These are phyloP conservation scores for Potorous gilbertii DNA, from an alignment of 2,797 vertebrate genomes.

Conservation along the genomic window DNA sequence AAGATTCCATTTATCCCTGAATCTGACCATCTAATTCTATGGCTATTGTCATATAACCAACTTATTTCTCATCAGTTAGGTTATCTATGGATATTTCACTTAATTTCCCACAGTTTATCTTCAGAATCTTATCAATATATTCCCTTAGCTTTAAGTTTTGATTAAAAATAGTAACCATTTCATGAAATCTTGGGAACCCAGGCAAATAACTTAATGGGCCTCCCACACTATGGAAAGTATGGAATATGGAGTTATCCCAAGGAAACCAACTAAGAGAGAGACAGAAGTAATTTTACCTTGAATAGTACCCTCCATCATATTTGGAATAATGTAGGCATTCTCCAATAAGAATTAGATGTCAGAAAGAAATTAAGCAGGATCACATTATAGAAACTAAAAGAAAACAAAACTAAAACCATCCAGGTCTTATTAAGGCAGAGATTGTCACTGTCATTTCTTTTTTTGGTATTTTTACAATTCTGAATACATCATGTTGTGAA, in stretches of 20 bases:
- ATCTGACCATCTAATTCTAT: neutral
- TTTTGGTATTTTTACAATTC: no score
- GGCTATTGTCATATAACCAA: constrained; percentile 23
- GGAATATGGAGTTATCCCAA: neutral
- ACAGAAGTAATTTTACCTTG: neutral
- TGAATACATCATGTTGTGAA: no score
- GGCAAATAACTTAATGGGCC: neutral
- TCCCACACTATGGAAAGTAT: neutral
- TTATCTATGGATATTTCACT: neutral
- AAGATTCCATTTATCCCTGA: neutral
- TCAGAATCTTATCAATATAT: neutral
- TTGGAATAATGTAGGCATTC: no score
- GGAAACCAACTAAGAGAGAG: neutral
- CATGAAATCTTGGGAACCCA: neutral
- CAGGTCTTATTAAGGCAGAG: no score
- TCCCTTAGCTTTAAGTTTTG: neutral
- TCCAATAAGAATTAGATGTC: no score
- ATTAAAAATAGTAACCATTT: neutral
- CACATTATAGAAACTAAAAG: no score
- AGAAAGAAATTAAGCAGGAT: no score
- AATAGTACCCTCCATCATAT: no score
- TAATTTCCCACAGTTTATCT: neutral
- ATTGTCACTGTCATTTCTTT: no score
- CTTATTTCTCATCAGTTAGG: neutral
- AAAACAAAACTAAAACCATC: no score